Evolutionary conservation across 2,797 vertebrate genomes (phyloP), one percentile per base, ranked within the genome.

Genomic region (Benthosema pterotum): DNA sequence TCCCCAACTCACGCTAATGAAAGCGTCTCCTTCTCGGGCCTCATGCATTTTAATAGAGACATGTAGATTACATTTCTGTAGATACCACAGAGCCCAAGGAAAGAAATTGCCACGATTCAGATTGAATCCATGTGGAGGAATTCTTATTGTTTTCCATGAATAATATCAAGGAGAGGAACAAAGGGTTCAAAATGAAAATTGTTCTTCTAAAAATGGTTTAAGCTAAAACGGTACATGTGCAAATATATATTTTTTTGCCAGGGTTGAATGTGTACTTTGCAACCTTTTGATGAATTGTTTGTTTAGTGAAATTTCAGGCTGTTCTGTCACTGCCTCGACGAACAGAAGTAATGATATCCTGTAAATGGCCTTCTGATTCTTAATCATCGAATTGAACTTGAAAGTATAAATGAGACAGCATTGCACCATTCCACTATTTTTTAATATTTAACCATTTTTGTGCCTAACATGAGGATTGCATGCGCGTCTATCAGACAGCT

Each of bases 11-110:
- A 53, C 48, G 38, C 70, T 81, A 81, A 81, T 81, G 80, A 81
- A 87, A 77, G 71, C 58, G 72, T 50, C 52, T 14, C 75, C 83
- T 83, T 84, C 86, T 85, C 76, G 76, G 53, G 65, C 52, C 80
- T 88, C 87, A 89, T 91, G 88, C 89, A 91, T 91, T 89, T 91
- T 87, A 88, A 90, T 86, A 80, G 52, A 74, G 72, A 78, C 69
- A 66, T 69, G 66, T 45, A 79, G 82, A 89, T 89, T 85, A 83
- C 74, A 80, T 85, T 88, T 87, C 70, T 84, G 76, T 83, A 84
- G 85, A 86, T 84, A 75, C 75, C 22, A 74, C 77, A 78, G 79
- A 85, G 74, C 78, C 75, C 64, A 61, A 65, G 59, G 73, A 83
- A 71, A 75, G 71, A 74, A 80, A 77, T 73, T 65, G 80, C 74